A percentile compares a stretch with the other conserved stretches of the same genome.
These are phyloP conservation scores for Alentia gelatinosa DNA, from an alignment of 2,888 invertebrate genomes.

Conservation along the genomic window DNA sequence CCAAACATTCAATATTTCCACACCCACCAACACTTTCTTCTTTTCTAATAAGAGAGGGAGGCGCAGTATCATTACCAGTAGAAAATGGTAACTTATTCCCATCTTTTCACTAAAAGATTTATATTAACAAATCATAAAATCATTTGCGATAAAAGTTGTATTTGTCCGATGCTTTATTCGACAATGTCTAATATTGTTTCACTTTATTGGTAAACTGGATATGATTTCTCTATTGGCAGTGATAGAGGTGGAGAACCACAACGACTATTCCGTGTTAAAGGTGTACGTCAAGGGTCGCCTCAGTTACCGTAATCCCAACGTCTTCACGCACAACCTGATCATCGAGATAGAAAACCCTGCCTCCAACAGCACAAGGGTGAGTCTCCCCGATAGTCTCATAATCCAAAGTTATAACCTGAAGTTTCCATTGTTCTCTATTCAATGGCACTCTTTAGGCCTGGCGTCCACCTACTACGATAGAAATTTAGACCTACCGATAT, in stretches of 20 bases:
- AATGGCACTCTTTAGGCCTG: too few relatives aligned
- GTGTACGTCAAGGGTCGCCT: conserved; percentile 40
- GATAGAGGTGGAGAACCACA: background rate
- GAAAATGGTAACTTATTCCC: background rate
- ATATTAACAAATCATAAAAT: background rate
- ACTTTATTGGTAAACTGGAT: too few relatives aligned
- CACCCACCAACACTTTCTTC: too few relatives aligned
- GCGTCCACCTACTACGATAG: too few relatives aligned
- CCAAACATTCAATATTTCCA: too few relatives aligned
- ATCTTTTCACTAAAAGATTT: background rate
- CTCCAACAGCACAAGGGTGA: conserved; percentile 45
- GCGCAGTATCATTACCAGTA: too few relatives aligned
- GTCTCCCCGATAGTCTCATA: background rate
- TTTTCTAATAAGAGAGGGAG: too few relatives aligned
- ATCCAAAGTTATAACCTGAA: too few relatives aligned
- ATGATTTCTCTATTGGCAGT: background rate
- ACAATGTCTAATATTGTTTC: too few relatives aligned
- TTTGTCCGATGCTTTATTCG: background rate
- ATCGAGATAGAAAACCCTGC: conserved; percentile 39
- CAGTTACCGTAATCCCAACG: background rate
- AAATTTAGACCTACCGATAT: too few relatives aligned
- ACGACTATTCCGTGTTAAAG: conserved; percentile 45
- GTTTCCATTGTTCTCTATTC: too few relatives aligned
- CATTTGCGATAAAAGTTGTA: background rate
- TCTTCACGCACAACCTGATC: conserved; percentile 42